phyloP scores from a whole-genome alignment of 2,888 invertebrate genomes.

The Dichetophora obliterata region DNA sequence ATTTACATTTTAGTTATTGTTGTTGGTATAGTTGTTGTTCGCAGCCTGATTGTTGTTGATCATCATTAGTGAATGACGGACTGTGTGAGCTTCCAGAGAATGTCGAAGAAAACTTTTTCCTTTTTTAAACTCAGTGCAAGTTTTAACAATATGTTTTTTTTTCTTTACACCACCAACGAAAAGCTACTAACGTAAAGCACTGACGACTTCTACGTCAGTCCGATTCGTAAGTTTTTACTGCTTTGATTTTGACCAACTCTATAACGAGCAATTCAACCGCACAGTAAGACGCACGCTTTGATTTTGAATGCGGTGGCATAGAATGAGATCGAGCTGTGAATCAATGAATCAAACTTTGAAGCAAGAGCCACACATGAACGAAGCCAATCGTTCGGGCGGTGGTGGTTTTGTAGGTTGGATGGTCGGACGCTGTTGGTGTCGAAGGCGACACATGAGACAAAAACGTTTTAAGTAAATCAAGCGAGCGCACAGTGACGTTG shows the following conservation, averaged over 20 bases:
- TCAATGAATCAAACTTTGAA: constrained; percentile 20
- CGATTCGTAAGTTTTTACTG: not conserved
- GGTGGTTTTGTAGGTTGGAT: not conserved
- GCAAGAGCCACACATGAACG: constrained; percentile 9
- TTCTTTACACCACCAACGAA: no score
- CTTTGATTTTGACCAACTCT: constrained; percentile 4
- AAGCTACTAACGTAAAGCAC: not conserved
- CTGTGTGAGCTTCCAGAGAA: no score
- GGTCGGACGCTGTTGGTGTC: not conserved
- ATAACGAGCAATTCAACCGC: constrained; percentile 30
- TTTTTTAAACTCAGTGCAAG: no score
- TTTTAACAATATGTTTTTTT: no score
- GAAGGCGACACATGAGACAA: constrained; percentile 23
- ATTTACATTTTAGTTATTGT: not conserved
- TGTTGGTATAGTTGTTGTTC: not conserved
- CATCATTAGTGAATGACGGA: no score
- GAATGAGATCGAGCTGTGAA: constrained; percentile 34
- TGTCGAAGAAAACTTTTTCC: no score
- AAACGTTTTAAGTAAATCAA: not conserved
- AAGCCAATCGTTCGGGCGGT: not conserved
- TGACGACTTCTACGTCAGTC: not conserved
- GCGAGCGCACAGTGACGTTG: no score
- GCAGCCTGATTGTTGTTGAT: constrained; percentile 9
- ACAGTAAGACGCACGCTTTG: constrained; percentile 42
- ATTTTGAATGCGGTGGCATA: constrained; percentile 33